Base-by-base conservation (phyloP, 1,140 invertebrate genomes). In the Aethina tumida region DNA sequence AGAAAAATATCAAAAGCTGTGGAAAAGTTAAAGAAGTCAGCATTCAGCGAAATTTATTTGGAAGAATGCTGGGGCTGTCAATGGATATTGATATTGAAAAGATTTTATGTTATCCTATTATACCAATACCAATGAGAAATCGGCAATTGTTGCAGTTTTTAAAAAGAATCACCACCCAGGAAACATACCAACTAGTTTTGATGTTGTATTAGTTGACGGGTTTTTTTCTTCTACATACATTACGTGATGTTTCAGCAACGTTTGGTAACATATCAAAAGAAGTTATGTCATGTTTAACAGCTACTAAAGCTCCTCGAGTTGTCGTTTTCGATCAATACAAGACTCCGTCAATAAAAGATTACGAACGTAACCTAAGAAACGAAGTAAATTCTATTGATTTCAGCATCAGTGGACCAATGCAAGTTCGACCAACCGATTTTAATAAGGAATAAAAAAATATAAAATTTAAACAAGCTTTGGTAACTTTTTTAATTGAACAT, bases 21-120 rank as follows among this genome's bases (percentile, higher is more conserved):
- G 37, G 41, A 24, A 48, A 45, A 49, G 31, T 45, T 10, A 30
- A 51, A 40, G 53, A 55, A 47, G 29, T 56, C 13, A 43, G 34
- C 13, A 45, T 53, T 9, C 46, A 59, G 39, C 35, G 54, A 12
- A 52, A 61, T 43, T 41, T 59, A 15, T 52, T 53, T 47, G 49
- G 52, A 7, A 37, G 41, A 19, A 30, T 52, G 35, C 28, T 58
- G 5, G 29, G 32, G 10, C 26, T 54, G 14, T 52, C 53, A 14
- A 29, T 55, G 12, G 43, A 45, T n/a, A 29, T 51, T 9, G 47
- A 52, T 12, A 5, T 28, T 36, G 51, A 1, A 36, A 43, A 45
- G 32, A 37, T 52, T 9, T 38, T 56, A 20, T 39, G 28, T 14
- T 52, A 43, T 43, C 55, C 49, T 12, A 33, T 57, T 16, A 52